Percentiles rank a stretch among this genome's conserved stretches.
Conservation (phyloP, 2,797 vertebrate species). For the Oreortyx pictus region DNA sequence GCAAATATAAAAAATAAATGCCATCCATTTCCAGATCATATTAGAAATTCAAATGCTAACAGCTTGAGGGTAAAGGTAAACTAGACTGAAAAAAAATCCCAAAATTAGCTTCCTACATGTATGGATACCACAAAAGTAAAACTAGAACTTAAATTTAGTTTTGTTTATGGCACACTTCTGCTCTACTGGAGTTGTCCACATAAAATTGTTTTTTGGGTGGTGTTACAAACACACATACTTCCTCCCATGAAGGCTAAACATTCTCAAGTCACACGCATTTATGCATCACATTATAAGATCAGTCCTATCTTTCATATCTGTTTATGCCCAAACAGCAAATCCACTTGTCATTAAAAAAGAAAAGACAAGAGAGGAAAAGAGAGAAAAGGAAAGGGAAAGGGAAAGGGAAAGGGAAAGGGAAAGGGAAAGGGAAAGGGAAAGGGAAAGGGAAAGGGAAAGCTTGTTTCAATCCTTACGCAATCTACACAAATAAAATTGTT, state of each 20-base stretch:
- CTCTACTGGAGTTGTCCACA: not conserved
- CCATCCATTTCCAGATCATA: not conserved
- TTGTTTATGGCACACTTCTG: not conserved
- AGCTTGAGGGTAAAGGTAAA: not conserved
- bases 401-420: too few relatives aligned
- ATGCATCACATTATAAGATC: not conserved
- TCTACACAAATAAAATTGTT: not conserved
- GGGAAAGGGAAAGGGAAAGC: not conserved
- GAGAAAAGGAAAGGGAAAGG: too few relatives aligned
- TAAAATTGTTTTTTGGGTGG: not conserved
- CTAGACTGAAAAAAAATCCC: not conserved
- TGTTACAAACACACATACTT: not conserved
- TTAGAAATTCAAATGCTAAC: not conserved
- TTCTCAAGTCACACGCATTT: not conserved
- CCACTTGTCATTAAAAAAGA: not conserved
- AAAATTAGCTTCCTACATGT: not conserved
- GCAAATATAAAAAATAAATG: not conserved
- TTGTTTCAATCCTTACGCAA: not conserved
- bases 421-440: not conserved
- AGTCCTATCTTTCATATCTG: not conserved
- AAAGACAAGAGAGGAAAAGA: not conserved
- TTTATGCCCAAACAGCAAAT: not conserved
- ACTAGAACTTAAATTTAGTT: not conserved
- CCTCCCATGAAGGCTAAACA: not conserved
- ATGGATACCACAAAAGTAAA: not conserved